phyloP scores from a whole-genome alignment of 1,140 invertebrate species.

The Brachionus paranguensis region DNA sequence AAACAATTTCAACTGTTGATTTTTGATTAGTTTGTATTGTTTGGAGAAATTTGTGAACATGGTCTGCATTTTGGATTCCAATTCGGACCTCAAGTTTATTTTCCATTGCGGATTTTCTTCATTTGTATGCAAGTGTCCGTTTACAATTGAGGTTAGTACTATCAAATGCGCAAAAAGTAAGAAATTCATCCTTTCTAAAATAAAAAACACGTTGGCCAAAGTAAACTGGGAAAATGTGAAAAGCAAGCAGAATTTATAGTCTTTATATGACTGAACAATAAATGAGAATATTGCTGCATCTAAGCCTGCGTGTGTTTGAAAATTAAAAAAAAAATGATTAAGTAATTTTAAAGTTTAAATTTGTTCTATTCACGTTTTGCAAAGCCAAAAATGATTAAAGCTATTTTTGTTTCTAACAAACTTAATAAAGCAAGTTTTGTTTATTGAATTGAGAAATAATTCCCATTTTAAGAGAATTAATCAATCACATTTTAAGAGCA shows the following conservation, averaged over 20 bases:
- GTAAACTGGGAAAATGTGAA: constrained; percentile 12
- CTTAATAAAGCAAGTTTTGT: background rate
- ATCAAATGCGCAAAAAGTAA: background rate
- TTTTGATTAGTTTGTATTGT: background rate
- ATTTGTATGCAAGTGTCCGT: background rate
- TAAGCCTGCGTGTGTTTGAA: background rate
- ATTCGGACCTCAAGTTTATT: background rate
- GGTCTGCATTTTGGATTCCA: background rate
- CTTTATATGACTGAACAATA: background rate
- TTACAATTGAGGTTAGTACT: background rate
- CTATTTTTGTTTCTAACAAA: background rate
- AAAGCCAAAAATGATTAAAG: background rate
- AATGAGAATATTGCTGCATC: background rate
- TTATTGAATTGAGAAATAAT: background rate
- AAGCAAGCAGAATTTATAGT: background rate
- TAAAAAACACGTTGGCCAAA: background rate
- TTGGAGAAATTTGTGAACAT: background rate
- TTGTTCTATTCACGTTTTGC: background rate
- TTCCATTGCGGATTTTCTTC: background rate
- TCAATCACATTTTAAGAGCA: too few relatives aligned
- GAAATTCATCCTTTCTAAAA: background rate
- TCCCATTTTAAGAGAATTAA: background rate
- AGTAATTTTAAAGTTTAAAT: background rate
- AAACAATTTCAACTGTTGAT: background rate
- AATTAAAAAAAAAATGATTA: background rate